Evolutionary conservation across 2,113 vertebrate species (phyloP), one percentile per base, ranked within the genome.

Genomic region (Rhea americana): DNA sequence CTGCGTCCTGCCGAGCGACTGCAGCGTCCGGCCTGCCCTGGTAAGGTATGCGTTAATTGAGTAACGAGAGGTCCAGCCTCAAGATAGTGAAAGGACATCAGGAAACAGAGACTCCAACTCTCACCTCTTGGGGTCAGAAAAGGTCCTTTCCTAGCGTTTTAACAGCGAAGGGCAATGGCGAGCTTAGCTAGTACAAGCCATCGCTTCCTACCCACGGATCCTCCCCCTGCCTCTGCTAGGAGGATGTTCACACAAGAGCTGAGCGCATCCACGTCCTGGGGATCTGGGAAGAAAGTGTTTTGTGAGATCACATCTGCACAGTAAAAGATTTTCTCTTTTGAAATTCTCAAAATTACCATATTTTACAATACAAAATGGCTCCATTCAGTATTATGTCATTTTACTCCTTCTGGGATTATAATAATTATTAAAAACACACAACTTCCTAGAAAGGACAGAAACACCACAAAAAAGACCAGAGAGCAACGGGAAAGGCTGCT

Each of bases 351-450:
- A 94, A 83, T 90, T 82, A 91, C 90, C 93, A 83, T 92, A 72
- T 91, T 91, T 94, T 82, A 91, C 89, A 91, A 90, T 93, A 96
- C 81, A 96, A 96, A 95, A 95, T 43, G 71, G 91, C 74, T 94
- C 95, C 77, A 83, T 84, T 96, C 80, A 41, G 93, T 63, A 94
- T 91, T 35, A 92, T 0, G 3, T 94, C 82, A 92, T 96, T 97
- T 97, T 96, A 96, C 97, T 97, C 95, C 95, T 92, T 96, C 77
- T 74, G 95, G 94, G 87, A 94, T 88, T 85, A 87, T 66, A 94
- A 90, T 87, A 73, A 91, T 84, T 93, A 95, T 92, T 94, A 96
- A 95, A 97, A 96, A 93, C 68, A 85, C 89, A 84, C 66, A 95
- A 95, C 81, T 81, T 91, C 93, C 79, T 94, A 94, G 74, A 96